Evolutionary conservation across 2,797 vertebrate species (phyloP).

Genomic region (Myiothlypis chrysogaster): DNA sequence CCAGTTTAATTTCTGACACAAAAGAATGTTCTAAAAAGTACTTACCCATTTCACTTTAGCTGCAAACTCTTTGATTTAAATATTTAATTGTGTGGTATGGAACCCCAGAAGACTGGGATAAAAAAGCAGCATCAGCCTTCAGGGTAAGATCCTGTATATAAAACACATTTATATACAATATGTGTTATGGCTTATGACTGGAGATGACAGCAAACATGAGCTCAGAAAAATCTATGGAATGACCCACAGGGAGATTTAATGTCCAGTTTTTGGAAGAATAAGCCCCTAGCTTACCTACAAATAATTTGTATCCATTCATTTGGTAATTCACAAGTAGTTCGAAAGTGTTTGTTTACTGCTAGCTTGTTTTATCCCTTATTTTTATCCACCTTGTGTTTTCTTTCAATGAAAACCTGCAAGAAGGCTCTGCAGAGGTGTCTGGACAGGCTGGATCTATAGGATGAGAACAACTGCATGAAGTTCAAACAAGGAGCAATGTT

Average conservation of each 20-base stretch:
- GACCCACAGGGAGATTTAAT: not conserved
- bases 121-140: not conserved
- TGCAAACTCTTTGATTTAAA: not conserved
- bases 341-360: not conserved
- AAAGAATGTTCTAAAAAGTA: not conserved
- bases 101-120: not conserved
- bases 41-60: not conserved
- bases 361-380: not conserved
- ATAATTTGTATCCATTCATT: not conserved
- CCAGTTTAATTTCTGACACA: not conserved
- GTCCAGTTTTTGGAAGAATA: not conserved
- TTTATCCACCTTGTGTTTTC: not conserved
- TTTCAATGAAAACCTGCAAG: not conserved
- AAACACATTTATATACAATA: not conserved
- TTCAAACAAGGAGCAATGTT: rapidly evolving
- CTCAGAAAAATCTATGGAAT: not conserved
- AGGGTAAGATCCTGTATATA: not conserved
- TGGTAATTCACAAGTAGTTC: not conserved
- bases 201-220: not conserved
- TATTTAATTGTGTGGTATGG: not conserved
- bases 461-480: not conserved
- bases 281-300: not conserved
- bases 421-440: not conserved
- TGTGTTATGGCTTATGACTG: not conserved
- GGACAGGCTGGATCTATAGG: not conserved